Conservation (phyloP, 35 echinoderm and acorn worm species). For the Strongylocentrotus purpuratus region DNA sequence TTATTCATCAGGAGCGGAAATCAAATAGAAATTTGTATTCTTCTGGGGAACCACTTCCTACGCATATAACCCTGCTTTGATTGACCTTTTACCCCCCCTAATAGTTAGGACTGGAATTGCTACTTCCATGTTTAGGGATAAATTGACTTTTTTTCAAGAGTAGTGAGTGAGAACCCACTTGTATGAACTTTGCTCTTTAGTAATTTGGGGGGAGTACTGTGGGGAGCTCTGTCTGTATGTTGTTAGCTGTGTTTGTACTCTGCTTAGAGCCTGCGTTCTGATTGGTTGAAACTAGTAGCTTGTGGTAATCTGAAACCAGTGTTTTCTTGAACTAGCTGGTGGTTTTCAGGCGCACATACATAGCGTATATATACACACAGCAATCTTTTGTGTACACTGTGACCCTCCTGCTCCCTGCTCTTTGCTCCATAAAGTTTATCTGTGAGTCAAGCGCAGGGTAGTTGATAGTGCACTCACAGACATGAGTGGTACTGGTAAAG, state of each 20-base stretch:
- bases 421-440: background rate
- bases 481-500: background rate
- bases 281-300: constrained; percentile 12
- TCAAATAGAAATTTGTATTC: background rate
- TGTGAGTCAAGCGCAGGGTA: background rate
- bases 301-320: constrained; percentile 26
- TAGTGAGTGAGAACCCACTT: background rate
- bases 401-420: background rate
- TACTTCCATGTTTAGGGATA: background rate
- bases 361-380: background rate
- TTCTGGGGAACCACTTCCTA: background rate
- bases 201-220: background rate
- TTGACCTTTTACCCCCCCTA: background rate
- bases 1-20: background rate
- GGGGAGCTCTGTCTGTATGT: background rate
- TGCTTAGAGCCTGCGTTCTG: background rate
- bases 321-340: constrained; percentile 35
- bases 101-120: background rate
- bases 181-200: background rate
- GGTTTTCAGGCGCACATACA: background rate
- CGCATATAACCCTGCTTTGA: background rate
- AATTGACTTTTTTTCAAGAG: background rate
- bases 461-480: background rate
- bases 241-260: background rate
- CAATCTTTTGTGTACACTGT: background rate